Evolutionary conservation across 1,140 invertebrate species (phyloP).

Genomic region (Phthorimaea operculella): DNA sequence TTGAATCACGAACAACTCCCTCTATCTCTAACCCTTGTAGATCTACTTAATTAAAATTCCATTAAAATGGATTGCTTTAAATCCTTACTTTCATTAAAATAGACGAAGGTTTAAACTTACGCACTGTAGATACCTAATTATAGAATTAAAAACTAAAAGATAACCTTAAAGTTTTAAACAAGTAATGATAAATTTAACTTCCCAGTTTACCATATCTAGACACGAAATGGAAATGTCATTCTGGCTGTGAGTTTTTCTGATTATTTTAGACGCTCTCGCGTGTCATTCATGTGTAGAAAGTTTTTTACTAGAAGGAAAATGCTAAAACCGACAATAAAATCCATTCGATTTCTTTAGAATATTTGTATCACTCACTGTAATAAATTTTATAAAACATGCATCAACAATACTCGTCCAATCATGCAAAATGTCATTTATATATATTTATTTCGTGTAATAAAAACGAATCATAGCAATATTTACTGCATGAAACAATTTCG

Average conservation of each 20-base stretch:
- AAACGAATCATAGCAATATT: no score
- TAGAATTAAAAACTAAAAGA: constrained; percentile 53
- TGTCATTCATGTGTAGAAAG: constrained; percentile 18
- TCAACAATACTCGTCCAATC: no score
- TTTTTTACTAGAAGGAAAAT: constrained; percentile 12
- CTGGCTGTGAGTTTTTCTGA: constrained; percentile 62
- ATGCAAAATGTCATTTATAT: no score
- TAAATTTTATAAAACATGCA: no score
- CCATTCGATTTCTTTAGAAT: background rate
- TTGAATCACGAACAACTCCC: background rate
- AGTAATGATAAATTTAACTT: constrained; percentile 37
- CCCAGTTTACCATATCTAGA: constrained; percentile 58
- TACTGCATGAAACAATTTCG: no score
- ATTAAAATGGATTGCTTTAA: constrained; percentile 52
- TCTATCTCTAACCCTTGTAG: background rate
- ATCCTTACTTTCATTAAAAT: constrained; percentile 60
- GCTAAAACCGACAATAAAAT: constrained; percentile 50
- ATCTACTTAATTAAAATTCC: constrained; percentile 9
- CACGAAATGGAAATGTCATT: constrained; percentile 59
- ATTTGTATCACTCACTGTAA: background rate
- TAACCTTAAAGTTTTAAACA: constrained; percentile 50
- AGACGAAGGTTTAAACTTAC: constrained; percentile 56
- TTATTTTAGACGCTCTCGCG: constrained; percentile 47
- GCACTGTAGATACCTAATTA: constrained; percentile 58
- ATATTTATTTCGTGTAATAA: no score